Conservation (phyloP, 2,113 vertebrate species). For the Girardinichthys multiradiatus region DNA sequence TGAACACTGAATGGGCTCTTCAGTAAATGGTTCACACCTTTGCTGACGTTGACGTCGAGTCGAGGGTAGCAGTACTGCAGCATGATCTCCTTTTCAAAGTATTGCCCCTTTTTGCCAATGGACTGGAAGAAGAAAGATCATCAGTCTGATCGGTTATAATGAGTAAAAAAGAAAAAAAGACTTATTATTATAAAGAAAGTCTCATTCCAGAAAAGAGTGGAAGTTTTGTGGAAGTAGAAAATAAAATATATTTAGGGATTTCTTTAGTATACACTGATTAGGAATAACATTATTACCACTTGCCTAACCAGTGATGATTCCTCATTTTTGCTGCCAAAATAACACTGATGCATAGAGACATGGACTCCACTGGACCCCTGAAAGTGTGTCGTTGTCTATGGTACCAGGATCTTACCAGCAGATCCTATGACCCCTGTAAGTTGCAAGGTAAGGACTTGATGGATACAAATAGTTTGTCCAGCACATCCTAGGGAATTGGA, state of each 20-base stretch:
- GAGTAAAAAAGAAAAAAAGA: neutral
- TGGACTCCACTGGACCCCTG: too few relatives aligned
- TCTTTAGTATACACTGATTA: neutral
- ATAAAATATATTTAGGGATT: neutral
- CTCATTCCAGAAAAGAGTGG: neutral
- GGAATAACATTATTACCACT: neutral
- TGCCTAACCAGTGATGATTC: neutral
- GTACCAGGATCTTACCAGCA: too few relatives aligned
- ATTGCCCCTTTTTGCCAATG: conserved; percentile 38
- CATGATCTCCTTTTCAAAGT: conserved; percentile 90
- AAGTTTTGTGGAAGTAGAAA: neutral
- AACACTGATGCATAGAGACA: too few relatives aligned
- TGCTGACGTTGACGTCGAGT: conserved; percentile 94
- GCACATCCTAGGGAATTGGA: too few relatives aligned
- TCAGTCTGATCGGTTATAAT: neutral
- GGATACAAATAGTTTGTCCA: too few relatives aligned
- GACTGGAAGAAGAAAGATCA: conserved; percentile 16
- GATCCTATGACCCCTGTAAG: too few relatives aligned
- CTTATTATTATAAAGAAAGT: too few relatives aligned
- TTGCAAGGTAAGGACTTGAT: too few relatives aligned
- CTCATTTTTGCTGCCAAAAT: too few relatives aligned
- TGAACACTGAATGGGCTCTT: conserved; percentile 98
- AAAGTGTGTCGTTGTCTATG: too few relatives aligned
- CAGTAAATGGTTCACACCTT: conserved; percentile 92
- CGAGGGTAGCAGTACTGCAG: conserved; percentile 96